Base-by-base conservation (phyloP, 2,797 vertebrate genomes). In the Manis pentadactyla region DNA sequence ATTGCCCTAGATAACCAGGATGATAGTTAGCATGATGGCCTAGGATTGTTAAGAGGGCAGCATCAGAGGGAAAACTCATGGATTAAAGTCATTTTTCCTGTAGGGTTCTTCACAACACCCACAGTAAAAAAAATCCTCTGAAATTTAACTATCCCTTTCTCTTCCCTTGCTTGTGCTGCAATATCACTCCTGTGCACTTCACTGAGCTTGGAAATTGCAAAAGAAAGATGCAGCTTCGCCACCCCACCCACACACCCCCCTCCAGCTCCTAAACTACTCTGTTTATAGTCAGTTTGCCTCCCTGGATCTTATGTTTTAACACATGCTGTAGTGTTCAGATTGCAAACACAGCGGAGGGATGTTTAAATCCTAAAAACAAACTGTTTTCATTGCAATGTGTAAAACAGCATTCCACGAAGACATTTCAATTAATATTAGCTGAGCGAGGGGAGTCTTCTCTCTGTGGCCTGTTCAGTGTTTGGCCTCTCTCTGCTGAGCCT, bases 381-480 rank as follows among this genome's bases (percentile, higher is more conserved):
- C 93, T 97, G 98, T 98, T 87, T 73, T 94, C 0, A 27, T 95
- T 97, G 93, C 69, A 95, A 82, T 92, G 97, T 98, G 87, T 90
- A 97, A 98, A 97, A 97, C 25, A 97, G 96, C 25, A 81, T 95
- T 97, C 69, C 88, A 91, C 37, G 93, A 98, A 97, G 96, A 96
- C 74, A 87, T 98, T 98, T 95, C 92, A 94, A 88, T 93, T 97
- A 97, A 98, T 97, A 97, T 97, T 97, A 83, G 96, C 97, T 93
- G 96, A 93, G 63, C 95, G 69, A 94, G 93, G 93, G 78, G 95
- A 86, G 63, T 5, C 19, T 63, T 64, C 93, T 97, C 71, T 90
- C 90, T 94, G 37, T 93, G 95, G 75, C 90, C 90, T 97, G 98
- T 90, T 98, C 98, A 97, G 96, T 98, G 98, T 98, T 98, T 97